Evolutionary conservation across 2,888 invertebrate species (phyloP), one percentile per base, ranked within the genome.

Genomic region (Microplitis manilae): DNA sequence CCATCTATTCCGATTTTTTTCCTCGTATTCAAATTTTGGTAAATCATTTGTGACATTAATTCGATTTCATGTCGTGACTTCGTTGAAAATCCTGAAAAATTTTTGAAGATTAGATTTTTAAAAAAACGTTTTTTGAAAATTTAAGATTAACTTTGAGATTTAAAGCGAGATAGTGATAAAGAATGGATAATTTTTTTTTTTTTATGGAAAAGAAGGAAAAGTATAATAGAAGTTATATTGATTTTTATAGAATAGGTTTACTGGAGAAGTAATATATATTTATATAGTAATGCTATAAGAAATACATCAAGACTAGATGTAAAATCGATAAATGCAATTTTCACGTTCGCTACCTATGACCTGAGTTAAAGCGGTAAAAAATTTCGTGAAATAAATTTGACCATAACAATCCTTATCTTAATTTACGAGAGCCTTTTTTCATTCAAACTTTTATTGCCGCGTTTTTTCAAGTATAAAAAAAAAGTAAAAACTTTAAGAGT

Each of bases 291-390:
- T 73, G 67, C 61, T 68, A 67, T 74, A 38, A 73, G 62, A 65
- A 15, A 73, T 73, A 15, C 65, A 67, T 38, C 62, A 62, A 50
- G 9, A 20, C 20, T 41, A 38, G 59, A 76, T 64, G 60, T 50
- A 72, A 75, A 71, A 70, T 78, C 78, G 78, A 78, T 78, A 70
- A 75, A 75, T 67, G 72, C 68, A 62, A 72, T 72, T 72, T 50
- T 13, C 50, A 50, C 65, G 71, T 64, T 72, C 75, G 71, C 68
- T 78, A 70, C 68, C 65, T 72, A 62, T 62, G 71, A 69, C 65
- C 67, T 68, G 74, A 30, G 70, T 79, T 75, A 78, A 72, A 78
- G 73, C 75, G 68, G 72, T 78, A 78, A 78, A 75, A 78, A 78
- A 75, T 68, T 71, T 68, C 41, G 59, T 73, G 41, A 38, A 77